Conservation (phyloP, 2,113 vertebrate species). For the Epinephelus cyanopodus region DNA sequence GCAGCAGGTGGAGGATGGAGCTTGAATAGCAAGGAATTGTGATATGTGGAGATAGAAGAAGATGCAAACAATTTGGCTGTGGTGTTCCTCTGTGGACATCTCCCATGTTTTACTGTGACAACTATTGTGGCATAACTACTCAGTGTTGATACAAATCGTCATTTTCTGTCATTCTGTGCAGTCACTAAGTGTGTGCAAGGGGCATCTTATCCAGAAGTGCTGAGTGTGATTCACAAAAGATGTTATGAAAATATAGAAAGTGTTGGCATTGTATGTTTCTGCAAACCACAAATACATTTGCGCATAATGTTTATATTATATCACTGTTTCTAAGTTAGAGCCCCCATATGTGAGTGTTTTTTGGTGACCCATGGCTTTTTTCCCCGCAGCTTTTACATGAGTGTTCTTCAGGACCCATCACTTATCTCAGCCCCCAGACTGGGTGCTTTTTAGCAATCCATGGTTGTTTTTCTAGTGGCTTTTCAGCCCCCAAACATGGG, state of each 20-base stretch:
- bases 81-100: neutral
- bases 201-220: neutral
- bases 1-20: slow-evolving; percentile 25
- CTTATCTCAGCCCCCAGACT: too few species aligned
- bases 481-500: too few species aligned
- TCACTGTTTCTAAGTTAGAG: too few species aligned
- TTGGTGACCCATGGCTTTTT: too few species aligned
- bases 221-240: neutral
- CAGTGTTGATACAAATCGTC: neutral
- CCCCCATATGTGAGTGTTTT: too few species aligned
- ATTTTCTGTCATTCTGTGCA: neutral
- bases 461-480: too few species aligned
- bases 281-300: too few species aligned
- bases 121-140: neutral
- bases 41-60: slow-evolving; percentile 16
- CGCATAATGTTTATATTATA: too few species aligned
- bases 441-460: too few species aligned
- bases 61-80: slow-evolving; percentile 3
- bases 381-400: too few species aligned
- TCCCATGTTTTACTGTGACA: slow-evolving; percentile 17
- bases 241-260: neutral
- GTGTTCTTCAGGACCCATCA: too few species aligned
- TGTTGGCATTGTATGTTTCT: too few species aligned
- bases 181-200: neutral
- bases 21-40: slow-evolving; percentile 24